Percentiles rank a stretch among this genome's conserved stretches.
Conservation (phyloP, 2,113 vertebrate species). For the Mobula birostris region DNA sequence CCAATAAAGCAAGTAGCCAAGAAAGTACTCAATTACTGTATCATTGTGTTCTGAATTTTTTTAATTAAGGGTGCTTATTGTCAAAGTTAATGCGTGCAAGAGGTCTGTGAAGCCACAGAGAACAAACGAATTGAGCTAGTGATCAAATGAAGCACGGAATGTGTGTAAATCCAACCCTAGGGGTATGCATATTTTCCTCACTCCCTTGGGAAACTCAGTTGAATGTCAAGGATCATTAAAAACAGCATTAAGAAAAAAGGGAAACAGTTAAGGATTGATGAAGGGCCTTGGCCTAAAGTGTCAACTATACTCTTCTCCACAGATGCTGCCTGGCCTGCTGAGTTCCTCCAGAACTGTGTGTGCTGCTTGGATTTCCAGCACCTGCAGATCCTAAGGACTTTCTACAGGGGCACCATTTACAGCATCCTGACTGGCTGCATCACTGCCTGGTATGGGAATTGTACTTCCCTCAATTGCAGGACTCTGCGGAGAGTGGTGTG, state of each 20-base stretch:
- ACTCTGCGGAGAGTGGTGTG: too few species aligned
- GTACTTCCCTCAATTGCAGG: too few species aligned
- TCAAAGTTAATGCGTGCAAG: background rate
- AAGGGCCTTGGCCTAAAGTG: too few species aligned
- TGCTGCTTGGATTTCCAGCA: too few species aligned
- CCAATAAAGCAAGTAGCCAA: background rate
- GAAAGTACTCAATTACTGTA: background rate
- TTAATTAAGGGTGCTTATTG: background rate
- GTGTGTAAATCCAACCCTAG: background rate
- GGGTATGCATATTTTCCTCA: background rate
- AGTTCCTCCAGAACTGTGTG: too few species aligned
- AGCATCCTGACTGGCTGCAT: too few species aligned
- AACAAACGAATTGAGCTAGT: background rate
- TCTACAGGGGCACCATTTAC: too few species aligned
- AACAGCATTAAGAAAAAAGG: background rate
- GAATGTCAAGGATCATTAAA: background rate
- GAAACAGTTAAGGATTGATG: background rate
- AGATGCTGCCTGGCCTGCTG: too few species aligned
- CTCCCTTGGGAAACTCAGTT: background rate
- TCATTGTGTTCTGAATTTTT: background rate
- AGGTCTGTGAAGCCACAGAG: constrained; percentile 9
- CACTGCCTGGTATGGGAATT: too few species aligned
- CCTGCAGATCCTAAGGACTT: too few species aligned
- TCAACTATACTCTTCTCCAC: too few species aligned
- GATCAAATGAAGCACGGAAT: background rate